Evolutionary conservation across 2,113 vertebrate genomes (phyloP).

Genomic region (Melozone crissalis): DNA sequence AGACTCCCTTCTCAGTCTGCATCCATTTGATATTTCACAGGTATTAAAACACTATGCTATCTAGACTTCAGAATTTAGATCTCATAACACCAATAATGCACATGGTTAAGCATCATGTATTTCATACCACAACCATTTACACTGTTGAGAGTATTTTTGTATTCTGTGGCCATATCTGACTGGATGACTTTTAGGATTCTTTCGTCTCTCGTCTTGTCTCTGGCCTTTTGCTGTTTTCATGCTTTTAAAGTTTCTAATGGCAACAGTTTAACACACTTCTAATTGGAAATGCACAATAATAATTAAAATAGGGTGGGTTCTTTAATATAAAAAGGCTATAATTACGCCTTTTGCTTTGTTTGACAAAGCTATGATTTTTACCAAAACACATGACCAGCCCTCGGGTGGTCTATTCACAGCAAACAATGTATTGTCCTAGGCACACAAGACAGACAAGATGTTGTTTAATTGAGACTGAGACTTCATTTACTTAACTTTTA

Average conservation of each 20-base stretch:
- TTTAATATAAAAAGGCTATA: conserved; percentile 44
- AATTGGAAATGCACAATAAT: conserved; percentile 23
- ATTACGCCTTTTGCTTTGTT: conserved; percentile 54
- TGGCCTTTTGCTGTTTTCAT: neutral
- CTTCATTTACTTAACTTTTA: conserved; percentile 41
- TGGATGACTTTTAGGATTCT: neutral
- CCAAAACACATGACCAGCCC: conserved; percentile 65
- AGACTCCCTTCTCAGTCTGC: neutral
- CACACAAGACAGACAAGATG: conserved; percentile 46
- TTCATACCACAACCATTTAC: neutral
- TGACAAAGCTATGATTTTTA: conserved; percentile 59
- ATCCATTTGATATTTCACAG: neutral
- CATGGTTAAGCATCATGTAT: neutral
- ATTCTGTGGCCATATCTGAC: neutral
- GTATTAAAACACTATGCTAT: neutral
- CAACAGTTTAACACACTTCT: conserved; percentile 22
- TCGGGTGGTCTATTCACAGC: conserved; percentile 62
- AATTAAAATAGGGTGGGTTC: conserved; percentile 25
- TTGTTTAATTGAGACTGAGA: conserved; percentile 35
- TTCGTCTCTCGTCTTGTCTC: neutral
- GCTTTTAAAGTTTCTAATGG: conserved; percentile 10
- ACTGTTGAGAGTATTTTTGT: neutral
- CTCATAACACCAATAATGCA: neutral
- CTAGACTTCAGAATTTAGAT: neutral
- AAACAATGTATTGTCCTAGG: conserved; percentile 60